Base-by-base conservation (phyloP, 2,888 invertebrate genomes). In the Artemia sinica region DNA sequence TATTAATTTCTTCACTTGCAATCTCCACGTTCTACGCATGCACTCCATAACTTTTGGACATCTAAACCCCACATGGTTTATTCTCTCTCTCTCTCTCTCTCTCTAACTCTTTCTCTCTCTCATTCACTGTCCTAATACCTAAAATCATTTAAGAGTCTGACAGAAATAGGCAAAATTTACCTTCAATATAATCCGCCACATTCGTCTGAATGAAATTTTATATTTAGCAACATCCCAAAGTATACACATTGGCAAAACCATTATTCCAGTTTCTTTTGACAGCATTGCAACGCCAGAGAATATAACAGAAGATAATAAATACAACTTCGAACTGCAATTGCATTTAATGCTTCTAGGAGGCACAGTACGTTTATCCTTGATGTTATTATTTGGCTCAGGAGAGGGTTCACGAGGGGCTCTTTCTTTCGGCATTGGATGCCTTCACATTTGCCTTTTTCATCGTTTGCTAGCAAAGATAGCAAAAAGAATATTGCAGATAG, bases 381-480 rank as follows among this genome's bases (percentile, higher is more conserved):
- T 18, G 18, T 58, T 58, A 58, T 58, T 58, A 9, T 58, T 58
- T 9, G 58, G 58, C 58, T 58, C 58, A 58, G 58, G 58, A n/a
- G 58, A 14, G 10, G 14, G n/a, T 8, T 8, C 10, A 18, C 58
- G 58, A 8, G 58, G 14, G 14, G 18, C 14, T n/a, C 18, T 58
- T 8, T 14, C 18, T 58, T 58, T 10, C 18, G 8, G 10, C 14
- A n/a, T 58, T 58, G 58, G 10, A 14, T 58, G 1, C 14, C 18
- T n/a, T 58, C 14, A 18, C 58, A 58, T 28, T 28, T 28, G 28
- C 1, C 1, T 28, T 28, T 28, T 28, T 28, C 28, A 18, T 58
- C 58, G 18, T 58, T 14, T 1, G 58, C 58, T 18, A 58, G 58
- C 8, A 58, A 18, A 8, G 58, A n/a, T 1, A 58, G 58, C 14